Percentiles rank a stretch among this genome's conserved stretches.
Conservation (phyloP, 2,797 vertebrate genomes). For the Acomys russatus region DNA sequence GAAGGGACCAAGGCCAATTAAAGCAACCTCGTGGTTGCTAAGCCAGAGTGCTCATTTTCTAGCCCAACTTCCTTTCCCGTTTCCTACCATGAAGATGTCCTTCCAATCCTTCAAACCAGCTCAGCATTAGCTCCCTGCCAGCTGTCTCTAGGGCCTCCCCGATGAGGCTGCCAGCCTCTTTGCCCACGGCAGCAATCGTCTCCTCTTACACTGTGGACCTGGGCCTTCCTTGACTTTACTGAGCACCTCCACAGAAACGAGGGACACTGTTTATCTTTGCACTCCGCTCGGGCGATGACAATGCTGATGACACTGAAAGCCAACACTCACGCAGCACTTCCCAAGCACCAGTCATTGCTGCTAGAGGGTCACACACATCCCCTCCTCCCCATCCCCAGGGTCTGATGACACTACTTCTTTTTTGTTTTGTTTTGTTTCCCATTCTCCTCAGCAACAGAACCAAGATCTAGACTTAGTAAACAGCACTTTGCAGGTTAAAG, state of each 20-base stretch:
- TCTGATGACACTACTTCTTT: not conserved
- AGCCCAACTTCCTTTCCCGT: not conserved
- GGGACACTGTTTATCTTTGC: not conserved
- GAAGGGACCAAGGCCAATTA: not conserved
- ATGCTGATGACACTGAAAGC: not conserved
- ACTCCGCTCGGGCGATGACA: too few relatives aligned
- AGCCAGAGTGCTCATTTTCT: not conserved
- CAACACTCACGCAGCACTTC: not conserved
- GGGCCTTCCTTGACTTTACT: not conserved
- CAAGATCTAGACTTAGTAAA: not conserved
- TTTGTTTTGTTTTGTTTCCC: not conserved
- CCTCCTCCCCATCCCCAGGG: not conserved
- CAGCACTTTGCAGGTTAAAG: not conserved
- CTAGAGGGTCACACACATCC: not conserved
- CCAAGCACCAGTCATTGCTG: not conserved
- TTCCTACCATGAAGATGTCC: not conserved
- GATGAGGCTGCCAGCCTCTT: not conserved
- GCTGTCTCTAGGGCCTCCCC: not conserved
- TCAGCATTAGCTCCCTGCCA: not conserved
- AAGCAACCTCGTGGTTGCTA: not conserved
- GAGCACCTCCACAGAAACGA: not conserved
- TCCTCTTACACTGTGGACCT: not conserved
- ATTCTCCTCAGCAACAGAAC: slow-evolving; percentile 30
- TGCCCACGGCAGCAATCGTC: not conserved
- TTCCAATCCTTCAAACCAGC: not conserved